A percentile compares a stretch with the other conserved stretches of the same genome.
Conservation (phyloP, 1,140 invertebrate genomes). For the Protaetia brevitarsis region DNA sequence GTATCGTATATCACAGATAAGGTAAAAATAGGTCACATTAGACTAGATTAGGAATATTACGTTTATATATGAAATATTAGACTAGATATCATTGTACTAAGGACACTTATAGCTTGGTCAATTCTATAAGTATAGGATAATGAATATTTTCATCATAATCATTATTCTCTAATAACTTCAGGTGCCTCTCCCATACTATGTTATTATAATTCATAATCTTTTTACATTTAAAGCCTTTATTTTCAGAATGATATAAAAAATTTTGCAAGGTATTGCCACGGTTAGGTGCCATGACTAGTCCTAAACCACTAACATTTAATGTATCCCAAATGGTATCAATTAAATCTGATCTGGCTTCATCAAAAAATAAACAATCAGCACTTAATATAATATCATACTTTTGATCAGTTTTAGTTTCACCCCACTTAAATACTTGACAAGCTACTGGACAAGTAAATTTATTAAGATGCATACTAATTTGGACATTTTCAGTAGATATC, state of each 20-base stretch:
- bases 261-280: conserved; percentile 69
- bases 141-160: conserved; percentile 67
- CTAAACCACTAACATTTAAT: conserved; percentile 63
- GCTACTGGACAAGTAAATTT: conserved; percentile 49
- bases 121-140: conserved; percentile 62
- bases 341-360: conserved; percentile 69
- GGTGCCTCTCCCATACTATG: conserved; percentile 64
- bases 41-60: conserved; percentile 38
- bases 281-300: conserved; percentile 73
- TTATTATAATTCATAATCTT: conserved; percentile 60
- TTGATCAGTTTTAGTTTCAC: conserved; percentile 37
- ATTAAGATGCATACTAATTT: conserved; percentile 62
- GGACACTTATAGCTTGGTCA: conserved; percentile 53
- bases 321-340: conserved; percentile 67
- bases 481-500: conserved; percentile 72
- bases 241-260: conserved; percentile 62
- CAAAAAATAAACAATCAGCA: conserved; percentile 82
- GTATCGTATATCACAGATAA: conserved; percentile 50
- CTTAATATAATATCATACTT: conserved; percentile 70
- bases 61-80: conserved; percentile 7
- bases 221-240: conserved; percentile 57
- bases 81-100: conserved; percentile 36
- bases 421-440: conserved; percentile 54
- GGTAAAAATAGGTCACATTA: conserved; percentile 42
- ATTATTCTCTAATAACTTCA: conserved; percentile 56